Percentiles rank a stretch among this genome's conserved stretches.
Evolutionary conservation across 2,888 invertebrate species (phyloP).

Genomic region (Melinopterus prodromus): DNA sequence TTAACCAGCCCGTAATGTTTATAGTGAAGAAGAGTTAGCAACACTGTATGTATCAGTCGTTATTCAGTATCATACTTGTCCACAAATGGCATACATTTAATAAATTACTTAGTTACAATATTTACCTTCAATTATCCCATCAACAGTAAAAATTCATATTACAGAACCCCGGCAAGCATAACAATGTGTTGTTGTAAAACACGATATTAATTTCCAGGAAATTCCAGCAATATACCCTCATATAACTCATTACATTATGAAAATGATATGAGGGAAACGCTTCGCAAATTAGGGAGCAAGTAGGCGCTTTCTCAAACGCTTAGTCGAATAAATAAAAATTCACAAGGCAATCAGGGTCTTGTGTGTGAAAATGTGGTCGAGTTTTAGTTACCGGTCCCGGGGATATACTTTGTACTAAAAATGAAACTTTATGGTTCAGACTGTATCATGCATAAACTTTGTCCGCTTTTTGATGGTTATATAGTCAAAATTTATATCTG

Average conservation of each 20-base stretch:
- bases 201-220: not conserved
- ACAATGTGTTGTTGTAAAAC: not conserved
- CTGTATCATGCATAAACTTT: not conserved
- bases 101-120: not conserved
- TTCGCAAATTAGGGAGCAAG: not conserved
- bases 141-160: not conserved
- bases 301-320: not conserved
- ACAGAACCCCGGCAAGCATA: not conserved
- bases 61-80: too few relatives aligned
- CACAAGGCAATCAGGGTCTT: not conserved
- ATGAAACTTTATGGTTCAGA: not conserved
- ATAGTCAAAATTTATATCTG: not conserved
- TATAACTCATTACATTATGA: not conserved
- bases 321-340: not conserved
- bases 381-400: constrained; percentile 4
- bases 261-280: not conserved
- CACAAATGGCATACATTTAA: not conserved
- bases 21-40: too few relatives aligned
- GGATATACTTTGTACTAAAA: not conserved
- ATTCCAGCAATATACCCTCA: not conserved
- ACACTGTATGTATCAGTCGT: too few relatives aligned
- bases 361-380: not conserved
- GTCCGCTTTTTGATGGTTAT: not conserved
- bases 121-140: not conserved
- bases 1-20: too few relatives aligned